Evolutionary conservation across 2,113 vertebrate genomes (phyloP).

Genomic region (Gallinago paraguaiae): DNA sequence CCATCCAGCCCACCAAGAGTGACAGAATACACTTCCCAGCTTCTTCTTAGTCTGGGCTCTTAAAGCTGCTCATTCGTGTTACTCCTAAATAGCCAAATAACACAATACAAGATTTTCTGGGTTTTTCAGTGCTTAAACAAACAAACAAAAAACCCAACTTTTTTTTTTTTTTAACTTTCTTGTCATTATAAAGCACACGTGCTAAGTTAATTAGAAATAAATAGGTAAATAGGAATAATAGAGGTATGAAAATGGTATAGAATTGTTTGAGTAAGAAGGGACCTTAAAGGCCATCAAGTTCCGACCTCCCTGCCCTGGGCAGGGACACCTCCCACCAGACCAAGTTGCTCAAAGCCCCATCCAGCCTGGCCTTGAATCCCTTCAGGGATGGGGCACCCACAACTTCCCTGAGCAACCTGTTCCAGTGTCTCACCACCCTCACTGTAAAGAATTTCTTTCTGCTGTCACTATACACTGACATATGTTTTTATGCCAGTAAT

Average conservation of each 20-base stretch:
- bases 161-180: not conserved
- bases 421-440: too few relatives aligned
- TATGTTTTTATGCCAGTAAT: not conserved
- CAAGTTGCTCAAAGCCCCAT: too few relatives aligned
- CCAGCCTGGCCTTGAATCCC: too few relatives aligned
- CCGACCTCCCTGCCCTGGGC: too few relatives aligned
- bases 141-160: not conserved
- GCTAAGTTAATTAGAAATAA: not conserved
- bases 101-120: not conserved
- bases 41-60: not conserved
- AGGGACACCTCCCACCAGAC: too few relatives aligned
- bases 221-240: not conserved
- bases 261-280: too few relatives aligned
- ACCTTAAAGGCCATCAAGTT: too few relatives aligned
- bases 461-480: not conserved
- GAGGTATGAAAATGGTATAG: not conserved
- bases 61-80: not conserved
- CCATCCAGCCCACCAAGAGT: not conserved
- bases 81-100: not conserved
- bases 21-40: not conserved
- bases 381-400: too few relatives aligned
- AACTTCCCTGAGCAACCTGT: too few relatives aligned
- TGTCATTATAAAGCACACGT: not conserved
- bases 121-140: not conserved
- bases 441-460: too few relatives aligned